These are phyloP conservation scores for Pampusana beccarii DNA, from an alignment of 2,113 vertebrate species.

Conservation along the genomic window DNA sequence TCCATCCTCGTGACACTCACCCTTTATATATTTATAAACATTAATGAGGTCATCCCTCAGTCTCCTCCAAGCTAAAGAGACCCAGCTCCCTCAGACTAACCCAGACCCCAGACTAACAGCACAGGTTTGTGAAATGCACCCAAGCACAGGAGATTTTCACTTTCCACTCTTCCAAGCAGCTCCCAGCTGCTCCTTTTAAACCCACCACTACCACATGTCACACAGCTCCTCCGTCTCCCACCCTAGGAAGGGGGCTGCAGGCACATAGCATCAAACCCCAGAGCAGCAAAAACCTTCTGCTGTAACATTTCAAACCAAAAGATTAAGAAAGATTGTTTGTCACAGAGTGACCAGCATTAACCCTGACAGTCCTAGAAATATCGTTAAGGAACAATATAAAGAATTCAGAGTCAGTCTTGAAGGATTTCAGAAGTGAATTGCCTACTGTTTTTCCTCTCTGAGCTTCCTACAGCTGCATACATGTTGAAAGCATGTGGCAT, in stretches of 20 bases:
- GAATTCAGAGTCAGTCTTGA: background rate
- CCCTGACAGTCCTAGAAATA: background rate
- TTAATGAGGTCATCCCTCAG: too few relatives aligned
- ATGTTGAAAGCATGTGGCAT: background rate
- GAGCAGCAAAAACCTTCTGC: background rate
- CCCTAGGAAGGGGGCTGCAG: background rate
- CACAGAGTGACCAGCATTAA: background rate
- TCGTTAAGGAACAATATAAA: background rate
- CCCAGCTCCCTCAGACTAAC: too few relatives aligned
- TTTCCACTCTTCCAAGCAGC: background rate
- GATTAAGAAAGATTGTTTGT: background rate
- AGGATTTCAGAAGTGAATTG: background rate
- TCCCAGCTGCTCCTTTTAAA: background rate
- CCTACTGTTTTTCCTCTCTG: background rate
- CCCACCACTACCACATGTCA: background rate
- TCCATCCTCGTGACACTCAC: too few relatives aligned
- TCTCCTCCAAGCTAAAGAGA: too few relatives aligned
- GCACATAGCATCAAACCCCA: accelerated
- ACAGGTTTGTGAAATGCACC: background rate
- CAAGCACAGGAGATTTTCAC: background rate
- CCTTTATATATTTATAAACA: too few relatives aligned
- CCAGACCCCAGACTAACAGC: background rate
- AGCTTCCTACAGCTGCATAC: background rate
- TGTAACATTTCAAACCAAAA: background rate
- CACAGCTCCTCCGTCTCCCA: background rate